Conservation (phyloP, 2,113 vertebrate species). For the Eolophus roseicapilla region DNA sequence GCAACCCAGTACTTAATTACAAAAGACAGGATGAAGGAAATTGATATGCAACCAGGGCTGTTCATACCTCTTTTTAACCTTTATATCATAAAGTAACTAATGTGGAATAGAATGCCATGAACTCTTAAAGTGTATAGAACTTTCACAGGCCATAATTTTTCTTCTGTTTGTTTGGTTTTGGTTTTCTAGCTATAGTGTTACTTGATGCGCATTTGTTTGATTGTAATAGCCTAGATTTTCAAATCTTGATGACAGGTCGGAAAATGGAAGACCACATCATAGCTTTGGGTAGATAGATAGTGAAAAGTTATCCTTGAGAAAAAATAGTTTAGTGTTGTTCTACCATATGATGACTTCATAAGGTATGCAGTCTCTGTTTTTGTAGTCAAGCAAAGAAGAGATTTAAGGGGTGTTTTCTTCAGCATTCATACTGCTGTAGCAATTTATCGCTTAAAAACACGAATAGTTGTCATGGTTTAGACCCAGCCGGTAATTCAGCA, state of each 20-base stretch:
- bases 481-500: background rate
- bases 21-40: background rate
- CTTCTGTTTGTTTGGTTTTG: background rate
- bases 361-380: background rate
- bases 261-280: background rate
- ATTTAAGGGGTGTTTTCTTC: background rate
- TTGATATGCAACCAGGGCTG: background rate
- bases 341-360: background rate
- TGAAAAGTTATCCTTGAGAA: background rate
- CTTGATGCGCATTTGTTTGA: background rate
- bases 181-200: background rate
- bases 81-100: background rate
- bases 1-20: background rate
- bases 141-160: background rate
- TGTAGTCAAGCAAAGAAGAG: background rate
- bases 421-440: background rate
- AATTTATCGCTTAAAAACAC: background rate
- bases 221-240: background rate
- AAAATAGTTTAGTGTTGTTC: background rate
- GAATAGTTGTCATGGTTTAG: background rate
- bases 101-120: background rate
- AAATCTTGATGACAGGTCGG: fast-evolving
- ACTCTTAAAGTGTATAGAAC: background rate
- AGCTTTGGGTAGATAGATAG: background rate
- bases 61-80: background rate